phyloP scores from a whole-genome alignment of 2,888 invertebrate species.

The Lydus trimaculatus region DNA sequence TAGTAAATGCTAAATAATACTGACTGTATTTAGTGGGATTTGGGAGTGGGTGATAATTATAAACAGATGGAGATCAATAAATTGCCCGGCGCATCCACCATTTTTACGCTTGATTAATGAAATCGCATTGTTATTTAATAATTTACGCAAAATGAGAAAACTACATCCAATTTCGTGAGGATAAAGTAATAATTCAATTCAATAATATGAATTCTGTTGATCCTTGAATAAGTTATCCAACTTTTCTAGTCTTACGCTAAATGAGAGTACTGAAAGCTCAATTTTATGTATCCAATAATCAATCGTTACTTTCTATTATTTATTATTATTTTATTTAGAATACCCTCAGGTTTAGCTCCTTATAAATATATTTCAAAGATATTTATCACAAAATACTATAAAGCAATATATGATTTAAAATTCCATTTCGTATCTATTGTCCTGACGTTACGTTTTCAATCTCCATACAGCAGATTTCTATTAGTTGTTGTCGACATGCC shows the following conservation, averaged over 20 bases:
- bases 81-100: neutral
- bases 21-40: too few relatives aligned
- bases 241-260: too few relatives aligned
- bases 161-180: neutral
- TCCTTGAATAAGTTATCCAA: neutral
- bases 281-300: too few relatives aligned
- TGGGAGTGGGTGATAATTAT: too few relatives aligned
- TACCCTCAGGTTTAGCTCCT: neutral
- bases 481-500: conserved; percentile 3
- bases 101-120: neutral
- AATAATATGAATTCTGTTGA: neutral
- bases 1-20: too few relatives aligned
- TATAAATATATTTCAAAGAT: neutral
- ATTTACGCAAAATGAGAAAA: neutral
- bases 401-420: neutral
- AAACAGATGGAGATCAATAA: too few relatives aligned
- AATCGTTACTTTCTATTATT: too few relatives aligned
- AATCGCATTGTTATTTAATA: neutral
- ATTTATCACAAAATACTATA: neutral
- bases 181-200: neutral
- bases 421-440: neutral
- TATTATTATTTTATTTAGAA: too few relatives aligned
- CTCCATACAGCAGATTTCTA: neutral
- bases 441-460: neutral
- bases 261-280: too few relatives aligned